Evolutionary conservation across 2,888 invertebrate species (phyloP).

Genomic region (Drosophila subquinaria): DNA sequence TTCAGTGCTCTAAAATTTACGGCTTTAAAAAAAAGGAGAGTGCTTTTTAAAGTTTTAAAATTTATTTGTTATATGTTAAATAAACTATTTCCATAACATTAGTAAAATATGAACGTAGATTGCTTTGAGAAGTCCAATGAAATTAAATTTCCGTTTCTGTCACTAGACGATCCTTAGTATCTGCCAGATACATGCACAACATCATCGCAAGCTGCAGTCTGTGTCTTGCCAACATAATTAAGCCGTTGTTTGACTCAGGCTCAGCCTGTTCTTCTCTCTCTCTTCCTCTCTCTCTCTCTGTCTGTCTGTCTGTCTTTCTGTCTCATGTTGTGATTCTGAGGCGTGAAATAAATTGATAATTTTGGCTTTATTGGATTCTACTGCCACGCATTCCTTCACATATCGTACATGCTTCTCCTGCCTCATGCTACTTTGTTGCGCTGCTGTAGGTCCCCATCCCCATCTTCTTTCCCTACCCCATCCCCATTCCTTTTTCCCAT

Average conservation of each 20-base stretch:
- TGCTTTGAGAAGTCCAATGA: too few species aligned
- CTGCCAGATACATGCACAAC: conserved; percentile 32
- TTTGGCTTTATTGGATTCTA: conserved; percentile 79
- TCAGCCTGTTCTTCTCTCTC: not conserved
- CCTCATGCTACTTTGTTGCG: conserved; percentile 40
- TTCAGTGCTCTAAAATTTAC: too few species aligned
- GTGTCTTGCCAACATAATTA: conserved; percentile 63
- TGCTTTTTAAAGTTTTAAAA: too few species aligned
- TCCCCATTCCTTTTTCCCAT: conserved; percentile 8
- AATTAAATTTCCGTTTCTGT: not conserved
- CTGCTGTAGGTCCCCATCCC: conserved; percentile 76
- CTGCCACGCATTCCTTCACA: conserved; percentile 53
- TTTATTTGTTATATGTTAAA: too few species aligned
- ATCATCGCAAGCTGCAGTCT: conserved; percentile 28
- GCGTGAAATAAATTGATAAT: conserved; percentile 84
- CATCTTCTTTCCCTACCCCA: conserved; percentile 1
- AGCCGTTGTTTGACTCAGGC: conserved; percentile 67
- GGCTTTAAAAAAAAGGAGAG: too few species aligned
- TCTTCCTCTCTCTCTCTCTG: conserved; percentile 4
- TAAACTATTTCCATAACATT: too few species aligned
- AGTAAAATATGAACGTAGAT: too few species aligned
- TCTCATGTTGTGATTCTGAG: conserved; percentile 69
- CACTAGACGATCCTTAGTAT: conserved; percentile 27
- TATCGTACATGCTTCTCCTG: conserved; percentile 30
- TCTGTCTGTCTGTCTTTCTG: not conserved